These are phyloP conservation scores for Oscheius sp. DNA, from an alignment of 2,888 invertebrate genomes.

Conservation along the genomic window DNA sequence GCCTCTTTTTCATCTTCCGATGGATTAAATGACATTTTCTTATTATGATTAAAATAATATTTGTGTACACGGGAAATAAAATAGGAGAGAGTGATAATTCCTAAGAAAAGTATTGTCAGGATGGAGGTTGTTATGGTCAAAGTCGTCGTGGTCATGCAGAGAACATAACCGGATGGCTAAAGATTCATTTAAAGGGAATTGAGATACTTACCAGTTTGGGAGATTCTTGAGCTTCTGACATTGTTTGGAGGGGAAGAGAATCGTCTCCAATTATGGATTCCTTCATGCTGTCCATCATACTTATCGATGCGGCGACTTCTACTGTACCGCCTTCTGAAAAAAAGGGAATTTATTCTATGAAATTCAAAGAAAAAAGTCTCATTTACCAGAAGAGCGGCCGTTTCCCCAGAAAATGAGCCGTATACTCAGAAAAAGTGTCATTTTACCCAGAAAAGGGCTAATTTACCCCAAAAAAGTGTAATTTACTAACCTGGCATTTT, in stretches of 20 bases:
- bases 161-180: slow-evolving; percentile 11
- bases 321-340: slow-evolving; percentile 28
- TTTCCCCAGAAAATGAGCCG: too few species aligned
- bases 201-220: neutral
- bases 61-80: slow-evolving; percentile 25
- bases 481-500: slow-evolving; percentile 6
- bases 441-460: neutral
- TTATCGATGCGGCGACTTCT: slow-evolving; percentile 47
- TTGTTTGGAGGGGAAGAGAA: neutral
- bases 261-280: slow-evolving; percentile 16
- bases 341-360: neutral
- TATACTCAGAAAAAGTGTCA: too few species aligned
- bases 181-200: neutral
- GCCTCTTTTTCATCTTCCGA: neutral
- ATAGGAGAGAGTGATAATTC: neutral
- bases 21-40: neutral
- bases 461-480: too few species aligned
- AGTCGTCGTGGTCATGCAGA: slow-evolving; percentile 1
- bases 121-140: slow-evolving; percentile 18
- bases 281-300: slow-evolving; percentile 50
- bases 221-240: neutral
- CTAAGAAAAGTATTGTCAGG: slow-evolving; percentile 1
- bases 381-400: too few species aligned
- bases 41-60: slow-evolving; percentile 23
- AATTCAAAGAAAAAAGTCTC: too few species aligned